Evolutionary conservation across 2,888 invertebrate genomes (phyloP), one percentile per base, ranked within the genome.

Genomic region (Eulithis testata): DNA sequence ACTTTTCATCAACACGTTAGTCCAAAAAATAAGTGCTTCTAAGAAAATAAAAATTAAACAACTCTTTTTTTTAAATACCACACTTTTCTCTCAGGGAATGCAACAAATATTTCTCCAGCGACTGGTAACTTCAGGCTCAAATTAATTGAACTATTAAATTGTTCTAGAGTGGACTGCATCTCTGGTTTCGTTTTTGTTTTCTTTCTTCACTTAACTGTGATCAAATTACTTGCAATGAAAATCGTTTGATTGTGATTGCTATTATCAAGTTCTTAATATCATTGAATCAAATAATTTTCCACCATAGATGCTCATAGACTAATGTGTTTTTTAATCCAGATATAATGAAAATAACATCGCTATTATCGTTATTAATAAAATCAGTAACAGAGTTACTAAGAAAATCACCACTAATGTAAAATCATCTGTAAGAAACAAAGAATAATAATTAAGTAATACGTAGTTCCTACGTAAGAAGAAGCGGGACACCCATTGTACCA

Each of bases 81-180:
- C n/a, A 21, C 21, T 21, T 45, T 8, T 47, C 14, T 14, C 40
- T 45, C 45, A 45, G 21, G 43, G 21, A 14, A 14, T 47, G 11
- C 40, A 53, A 31, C 49, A 50, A 62, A 62, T 37, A 61, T 27
- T 54, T 45, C 50, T 50, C 55, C 51, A 12, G 27, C 37, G 21
- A 55, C 52, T 9, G n/a, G 52, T 45, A 53, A 60, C 53, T 53
- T 31, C 57, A n/a, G 37, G 47, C 43, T 59, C 31, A 72, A 69
- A 73, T 72, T 78, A 75, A 79, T 76, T 76, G 74, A 76, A 75
- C 70, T 74, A 78, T 70, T 74, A 69, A 74, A 79, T 75, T 74
- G 74, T 76, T 74, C 49, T 67, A 72, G 69, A 70, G 57, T 66
- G 68, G 76, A 70, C 73, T 71, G 73, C 69, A 72, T 74, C 76